These are phyloP conservation scores for Polyergus mexicanus DNA, from an alignment of 1,140 invertebrate species.

Conservation along the genomic window DNA sequence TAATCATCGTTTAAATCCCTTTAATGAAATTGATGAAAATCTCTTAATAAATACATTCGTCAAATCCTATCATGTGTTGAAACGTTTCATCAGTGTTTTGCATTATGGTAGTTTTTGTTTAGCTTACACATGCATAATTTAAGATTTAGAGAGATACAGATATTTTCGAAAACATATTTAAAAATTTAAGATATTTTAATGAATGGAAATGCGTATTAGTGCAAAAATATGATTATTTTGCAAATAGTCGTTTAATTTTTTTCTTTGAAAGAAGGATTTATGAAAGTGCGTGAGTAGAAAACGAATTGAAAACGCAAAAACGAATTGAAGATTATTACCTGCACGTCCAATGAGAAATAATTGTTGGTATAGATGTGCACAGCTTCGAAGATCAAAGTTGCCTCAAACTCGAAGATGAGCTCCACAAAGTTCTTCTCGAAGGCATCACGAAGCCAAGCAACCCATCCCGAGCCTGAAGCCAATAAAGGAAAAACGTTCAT, in stretches of 20 bases:
- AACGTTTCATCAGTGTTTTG: neutral
- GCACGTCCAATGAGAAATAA: conserved; percentile 89
- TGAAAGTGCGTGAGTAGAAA: neutral
- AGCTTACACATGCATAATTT: neutral
- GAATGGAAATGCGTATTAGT: neutral
- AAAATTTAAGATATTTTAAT: neutral
- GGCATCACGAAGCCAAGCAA: conserved; percentile 92
- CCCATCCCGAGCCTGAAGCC: conserved; percentile 91
- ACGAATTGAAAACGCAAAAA: neutral
- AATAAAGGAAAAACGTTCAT: conserved; percentile 43
- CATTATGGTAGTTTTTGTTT: neutral
- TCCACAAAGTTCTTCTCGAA: conserved; percentile 87
- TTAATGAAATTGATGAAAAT: neutral
- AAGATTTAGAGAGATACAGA: neutral
- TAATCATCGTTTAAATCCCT: conserved; percentile 14
- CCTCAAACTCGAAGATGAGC: conserved; percentile 90
- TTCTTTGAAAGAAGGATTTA: neutral
- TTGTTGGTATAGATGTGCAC: conserved; percentile 92
- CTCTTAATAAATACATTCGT: neutral
- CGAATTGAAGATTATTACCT: conserved; percentile 85
- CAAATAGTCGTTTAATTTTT: conserved; percentile 2
- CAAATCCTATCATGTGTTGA: conserved; percentile 11
- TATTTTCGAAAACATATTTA: neutral
- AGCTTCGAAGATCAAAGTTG: conserved; percentile 89
- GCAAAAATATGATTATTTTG: neutral